Conservation (phyloP, 1,140 invertebrate genomes). For the Orussus abietinus region DNA sequence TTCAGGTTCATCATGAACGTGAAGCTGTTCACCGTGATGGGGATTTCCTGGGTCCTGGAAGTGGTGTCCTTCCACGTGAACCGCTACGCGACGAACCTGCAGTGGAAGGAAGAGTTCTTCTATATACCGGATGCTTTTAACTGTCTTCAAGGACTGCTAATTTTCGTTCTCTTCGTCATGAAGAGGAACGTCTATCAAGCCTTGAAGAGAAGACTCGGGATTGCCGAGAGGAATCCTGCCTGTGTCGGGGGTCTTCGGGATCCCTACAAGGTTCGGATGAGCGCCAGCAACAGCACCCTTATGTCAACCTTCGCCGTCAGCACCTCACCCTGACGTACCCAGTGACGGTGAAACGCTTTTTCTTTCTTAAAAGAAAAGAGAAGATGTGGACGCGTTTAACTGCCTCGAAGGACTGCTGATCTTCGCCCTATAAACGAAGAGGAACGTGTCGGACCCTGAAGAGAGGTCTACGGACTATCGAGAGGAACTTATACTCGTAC, state of each 20-base stretch:
- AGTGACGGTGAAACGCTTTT: too few relatives aligned
- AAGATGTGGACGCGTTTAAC: too few relatives aligned
- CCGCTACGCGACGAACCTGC: conserved; percentile 14
- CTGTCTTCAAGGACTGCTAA: conserved; percentile 61
- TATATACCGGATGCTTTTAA: conserved; percentile 59
- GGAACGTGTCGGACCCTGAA: too few relatives aligned
- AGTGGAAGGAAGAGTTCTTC: conserved; percentile 23
- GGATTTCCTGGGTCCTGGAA: conserved; percentile 68
- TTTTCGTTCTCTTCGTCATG: conserved; percentile 64
- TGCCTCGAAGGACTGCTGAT: too few relatives aligned
- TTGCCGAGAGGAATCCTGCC: conserved; percentile 8
- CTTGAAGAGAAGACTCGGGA: conserved; percentile 23
- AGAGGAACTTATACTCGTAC: too few relatives aligned
- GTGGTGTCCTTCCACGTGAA: conserved; percentile 54
- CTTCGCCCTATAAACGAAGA: too few relatives aligned
- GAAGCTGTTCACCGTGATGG: conserved; percentile 74
- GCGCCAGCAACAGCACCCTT: conserved; percentile 31
- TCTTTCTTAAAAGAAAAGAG: too few relatives aligned
- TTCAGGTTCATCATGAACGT: conserved; percentile 65
- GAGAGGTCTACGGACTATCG: too few relatives aligned
- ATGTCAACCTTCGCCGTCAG: conserved; percentile 29
- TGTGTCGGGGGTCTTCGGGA: conserved; percentile 18
- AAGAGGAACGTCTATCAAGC: conserved; percentile 56
- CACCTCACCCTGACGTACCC: conserved; percentile 16
- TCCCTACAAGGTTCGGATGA: conserved; percentile 29